A percentile compares a stretch with the other conserved stretches of the same genome.
Evolutionary conservation across 2,888 invertebrate species (phyloP).

Genomic region (Andricus curvator): DNA sequence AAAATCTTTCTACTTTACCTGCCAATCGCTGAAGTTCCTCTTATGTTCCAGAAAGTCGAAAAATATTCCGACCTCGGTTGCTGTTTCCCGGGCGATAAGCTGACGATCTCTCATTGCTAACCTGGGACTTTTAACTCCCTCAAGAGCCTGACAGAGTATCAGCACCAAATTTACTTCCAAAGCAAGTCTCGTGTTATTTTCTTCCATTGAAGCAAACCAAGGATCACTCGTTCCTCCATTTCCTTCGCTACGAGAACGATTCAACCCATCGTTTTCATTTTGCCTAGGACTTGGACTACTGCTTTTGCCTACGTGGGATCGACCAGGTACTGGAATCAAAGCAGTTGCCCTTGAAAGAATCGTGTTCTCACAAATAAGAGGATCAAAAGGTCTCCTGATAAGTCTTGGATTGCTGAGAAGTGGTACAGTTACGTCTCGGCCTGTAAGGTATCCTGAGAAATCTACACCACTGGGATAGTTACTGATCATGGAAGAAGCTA

Average conservation of each 20-base stretch:
- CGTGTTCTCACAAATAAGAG: slow-evolving; percentile 75
- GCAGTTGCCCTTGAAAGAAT: slow-evolving; percentile 74
- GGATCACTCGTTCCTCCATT: slow-evolving; percentile 65
- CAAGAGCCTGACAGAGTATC: slow-evolving; percentile 73
- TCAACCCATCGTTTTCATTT: slow-evolving; percentile 40
- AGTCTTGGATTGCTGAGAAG: slow-evolving; percentile 72
- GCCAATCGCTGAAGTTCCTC: slow-evolving; percentile 57
- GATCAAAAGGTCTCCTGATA: slow-evolving; percentile 74
- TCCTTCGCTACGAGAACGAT: slow-evolving; percentile 49
- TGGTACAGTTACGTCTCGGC: slow-evolving; percentile 70
- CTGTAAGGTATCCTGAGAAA: slow-evolving; percentile 68
- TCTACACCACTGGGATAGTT: slow-evolving; percentile 49
- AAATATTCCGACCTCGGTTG: slow-evolving; percentile 74
- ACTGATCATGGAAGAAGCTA: slow-evolving; percentile 45
- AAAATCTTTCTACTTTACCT: background rate
- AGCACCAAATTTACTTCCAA: slow-evolving; percentile 74
- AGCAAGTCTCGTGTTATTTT: slow-evolving; percentile 73
- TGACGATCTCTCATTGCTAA: slow-evolving; percentile 73
- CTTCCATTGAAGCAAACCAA: slow-evolving; percentile 77
- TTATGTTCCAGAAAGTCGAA: slow-evolving; percentile 74
- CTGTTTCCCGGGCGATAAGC: slow-evolving; percentile 74
- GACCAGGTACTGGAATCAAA: slow-evolving; percentile 64
- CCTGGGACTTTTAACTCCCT: slow-evolving; percentile 73
- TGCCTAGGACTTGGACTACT: slow-evolving; percentile 50
- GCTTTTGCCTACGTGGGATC: slow-evolving; percentile 64